Conservation (phyloP, 2,797 vertebrate genomes). For the Melanotaenia boesemani region DNA sequence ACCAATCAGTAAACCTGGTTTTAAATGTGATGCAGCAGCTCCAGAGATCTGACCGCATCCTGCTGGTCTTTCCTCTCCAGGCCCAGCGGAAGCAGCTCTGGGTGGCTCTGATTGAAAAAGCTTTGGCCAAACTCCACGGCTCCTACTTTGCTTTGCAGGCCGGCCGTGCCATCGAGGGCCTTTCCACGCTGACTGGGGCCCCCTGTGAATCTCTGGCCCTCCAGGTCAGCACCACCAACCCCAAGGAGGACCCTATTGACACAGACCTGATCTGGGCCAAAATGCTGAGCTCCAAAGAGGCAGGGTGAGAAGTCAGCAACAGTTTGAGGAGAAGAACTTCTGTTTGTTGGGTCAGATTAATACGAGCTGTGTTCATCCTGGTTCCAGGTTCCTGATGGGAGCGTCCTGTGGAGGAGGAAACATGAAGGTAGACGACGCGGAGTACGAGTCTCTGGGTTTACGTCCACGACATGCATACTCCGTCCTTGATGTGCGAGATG, state of each 20-base stretch:
- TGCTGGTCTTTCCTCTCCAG: conserved; percentile 63
- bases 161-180: conserved; percentile 93
- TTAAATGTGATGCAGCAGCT: too few species aligned
- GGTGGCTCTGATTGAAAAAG: conserved; percentile 97
- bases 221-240: conserved; percentile 96
- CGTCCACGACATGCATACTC: conserved; percentile 94
- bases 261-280: conserved; percentile 98
- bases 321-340: too few species aligned
- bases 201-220: conserved; percentile 95
- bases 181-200: conserved; percentile 94
- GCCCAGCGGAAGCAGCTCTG: conserved; percentile 95
- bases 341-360: too few species aligned
- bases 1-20: too few species aligned
- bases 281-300: conserved; percentile 98
- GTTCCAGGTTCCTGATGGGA: conserved; percentile 92
- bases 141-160: conserved; percentile 96
- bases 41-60: too few species aligned
- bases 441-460: conserved; percentile 91
- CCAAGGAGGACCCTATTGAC: conserved; percentile 94
- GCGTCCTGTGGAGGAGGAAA: conserved; percentile 95
- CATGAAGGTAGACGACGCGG: conserved; percentile 93
- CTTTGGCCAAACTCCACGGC: conserved; percentile 94
- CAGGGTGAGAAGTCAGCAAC: conserved; percentile 83
- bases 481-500: conserved; percentile 90
- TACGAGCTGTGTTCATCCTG: not conserved